phyloP scores from a whole-genome alignment of 2,797 vertebrate genomes.

The Notoglanidium macrostoma region DNA sequence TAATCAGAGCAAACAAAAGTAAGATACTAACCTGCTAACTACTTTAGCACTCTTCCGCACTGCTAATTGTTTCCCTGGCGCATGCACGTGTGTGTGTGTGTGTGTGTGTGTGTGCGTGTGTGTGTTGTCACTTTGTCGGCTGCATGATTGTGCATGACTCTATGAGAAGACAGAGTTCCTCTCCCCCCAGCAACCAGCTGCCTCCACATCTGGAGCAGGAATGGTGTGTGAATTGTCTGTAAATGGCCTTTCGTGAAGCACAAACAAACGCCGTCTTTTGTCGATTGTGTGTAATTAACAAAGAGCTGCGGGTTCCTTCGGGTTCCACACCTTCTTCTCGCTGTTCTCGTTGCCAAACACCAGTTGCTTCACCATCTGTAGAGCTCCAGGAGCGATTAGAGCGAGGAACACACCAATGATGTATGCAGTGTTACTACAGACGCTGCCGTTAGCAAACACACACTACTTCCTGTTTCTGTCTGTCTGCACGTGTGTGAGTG shows the following conservation, averaged over 20 bases:
- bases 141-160: conserved; percentile 38
- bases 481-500: not conserved
- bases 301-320: conserved; percentile 71
- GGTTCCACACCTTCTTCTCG: conserved; percentile 71
- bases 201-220: conserved; percentile 72
- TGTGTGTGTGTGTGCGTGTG: conserved; percentile 20
- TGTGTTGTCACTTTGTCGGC: conserved; percentile 55
- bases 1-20: conserved; percentile 82
- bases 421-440: conserved; percentile 4
- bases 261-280: conserved; percentile 68
- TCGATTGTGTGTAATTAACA: conserved; percentile 79
- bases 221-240: conserved; percentile 77
- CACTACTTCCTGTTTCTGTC: not conserved
- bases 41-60: conserved; percentile 55
- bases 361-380: conserved; percentile 77
- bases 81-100: not conserved
- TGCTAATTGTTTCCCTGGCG: conserved; percentile 59
- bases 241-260: conserved; percentile 65
- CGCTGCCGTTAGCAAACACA: not conserved
- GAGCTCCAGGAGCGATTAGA: conserved; percentile 9
- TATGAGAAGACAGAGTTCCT: conserved; percentile 43
- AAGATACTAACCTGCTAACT: conserved; percentile 83
- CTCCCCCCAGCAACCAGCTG: conserved; percentile 60
- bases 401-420: not conserved
- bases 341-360: conserved; percentile 66